Conservation (phyloP, 2,113 vertebrate genomes). For the Dasypus novemcinctus region DNA sequence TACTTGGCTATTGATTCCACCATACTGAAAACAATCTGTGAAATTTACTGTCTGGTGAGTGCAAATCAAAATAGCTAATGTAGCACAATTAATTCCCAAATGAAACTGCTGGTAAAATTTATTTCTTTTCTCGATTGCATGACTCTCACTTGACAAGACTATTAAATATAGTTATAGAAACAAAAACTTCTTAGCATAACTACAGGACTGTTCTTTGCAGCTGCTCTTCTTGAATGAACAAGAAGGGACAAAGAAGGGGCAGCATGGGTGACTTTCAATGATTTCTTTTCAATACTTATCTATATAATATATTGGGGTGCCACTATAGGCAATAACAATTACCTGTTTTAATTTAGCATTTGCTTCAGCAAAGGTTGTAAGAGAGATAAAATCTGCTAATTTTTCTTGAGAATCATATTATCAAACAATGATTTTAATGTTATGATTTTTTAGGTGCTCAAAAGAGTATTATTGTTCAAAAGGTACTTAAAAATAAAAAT, state of each 20-base stretch:
- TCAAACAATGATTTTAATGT: not conserved
- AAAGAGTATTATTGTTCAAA: not conserved
- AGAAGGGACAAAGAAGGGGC: conserved; percentile 28
- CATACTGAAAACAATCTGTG: conserved; percentile 65
- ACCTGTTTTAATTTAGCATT: conserved; percentile 23
- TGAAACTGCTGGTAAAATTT: conserved; percentile 39
- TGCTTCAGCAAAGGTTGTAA: not conserved
- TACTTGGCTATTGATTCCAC: conserved; percentile 38
- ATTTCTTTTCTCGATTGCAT: conserved; percentile 70
- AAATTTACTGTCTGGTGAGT: conserved; percentile 52
- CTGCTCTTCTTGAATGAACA: conserved; percentile 63
- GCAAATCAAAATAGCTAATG: conserved; percentile 76
- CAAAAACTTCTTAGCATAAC: conserved; percentile 66
- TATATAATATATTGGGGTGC: conserved; percentile 17
- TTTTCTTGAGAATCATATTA: conserved; percentile 50
- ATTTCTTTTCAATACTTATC: conserved; percentile 36
- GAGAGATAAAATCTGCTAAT: not conserved
- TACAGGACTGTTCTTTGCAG: conserved; percentile 33
- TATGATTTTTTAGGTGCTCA: not conserved
- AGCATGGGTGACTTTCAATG: conserved; percentile 16
- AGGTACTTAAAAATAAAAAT: not conserved
- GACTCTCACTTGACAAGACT: conserved; percentile 72
- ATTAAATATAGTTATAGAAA: conserved; percentile 65
- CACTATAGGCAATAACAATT: conserved; percentile 50
- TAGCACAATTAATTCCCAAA: conserved; percentile 60